Base-by-base conservation (phyloP, 2,797 vertebrate species). In the Rallus crepitans region DNA sequence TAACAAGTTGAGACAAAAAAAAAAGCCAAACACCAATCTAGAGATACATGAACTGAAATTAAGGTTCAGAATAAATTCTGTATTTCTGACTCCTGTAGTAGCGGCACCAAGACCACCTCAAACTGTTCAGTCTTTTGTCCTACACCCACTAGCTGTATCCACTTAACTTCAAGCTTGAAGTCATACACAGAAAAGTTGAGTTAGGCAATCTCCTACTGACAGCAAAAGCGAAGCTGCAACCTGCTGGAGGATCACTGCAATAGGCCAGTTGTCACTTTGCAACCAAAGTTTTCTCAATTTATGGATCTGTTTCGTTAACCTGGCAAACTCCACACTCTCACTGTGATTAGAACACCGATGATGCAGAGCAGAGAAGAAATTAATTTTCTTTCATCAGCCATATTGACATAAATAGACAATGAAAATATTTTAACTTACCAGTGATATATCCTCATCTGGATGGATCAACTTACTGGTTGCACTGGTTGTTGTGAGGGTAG, bases 391-490 rank as follows among this genome's bases (percentile, higher is more conserved):
- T 50, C 7, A 69, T 27, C 84, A 86, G 35, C 31, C 16, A 2
- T 13, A 89, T 72, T 12, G 66, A n/a, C 40, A 84, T n/a, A 72
- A 93, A 87, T 0, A 1, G 64, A 61, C 15, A 90, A 28, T 13
- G 53, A 93, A 94, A 96, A 61, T 28, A 21, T 42, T 82, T 91
- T 76, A 97, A 99, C 99, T 99, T 99, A 99, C 99, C 99, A 99
- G 98, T 90, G 99, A 99, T 98, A 99, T 99, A 99, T 99, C 99
- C 99, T 99, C 99, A 99, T 99, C 99, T 98, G 99, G 99, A 97
- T 99, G 99, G 99, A 99, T 99, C 99, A 99, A 99, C 99, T 99
- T 99, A 99, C 99, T 99, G 98, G 99, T 99, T 98, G 99, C 99
- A 99, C 99, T 99, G 98, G 99, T 99, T 94, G 99, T 99, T 91